These are phyloP conservation scores for Omphaloscelis lunosa DNA, from an alignment of 2,888 invertebrate genomes.

Conservation along the genomic window DNA sequence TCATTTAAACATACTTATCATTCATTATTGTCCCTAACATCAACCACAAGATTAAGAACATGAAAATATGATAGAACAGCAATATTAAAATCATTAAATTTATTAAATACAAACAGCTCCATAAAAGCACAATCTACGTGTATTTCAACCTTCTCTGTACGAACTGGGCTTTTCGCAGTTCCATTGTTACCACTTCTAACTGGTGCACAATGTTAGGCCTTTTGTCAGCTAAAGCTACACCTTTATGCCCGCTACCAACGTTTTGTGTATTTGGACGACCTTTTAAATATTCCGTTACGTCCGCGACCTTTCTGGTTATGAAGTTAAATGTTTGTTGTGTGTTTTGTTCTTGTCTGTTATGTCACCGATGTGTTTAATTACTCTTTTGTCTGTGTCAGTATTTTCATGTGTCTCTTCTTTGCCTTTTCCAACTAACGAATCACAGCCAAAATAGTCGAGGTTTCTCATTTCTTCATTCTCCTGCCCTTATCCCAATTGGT, in stretches of 20 bases:
- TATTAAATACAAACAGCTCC: background rate
- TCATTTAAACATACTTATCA: background rate
- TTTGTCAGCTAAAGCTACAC: conserved; percentile 36
- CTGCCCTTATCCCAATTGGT: no score
- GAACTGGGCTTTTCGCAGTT: conserved; percentile 14
- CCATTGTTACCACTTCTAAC: conserved; percentile 36
- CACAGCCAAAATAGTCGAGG: background rate
- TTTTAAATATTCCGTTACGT: conserved; percentile 29
- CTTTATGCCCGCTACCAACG: conserved; percentile 33
- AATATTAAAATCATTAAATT: background rate
- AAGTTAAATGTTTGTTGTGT: background rate
- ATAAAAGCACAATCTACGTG: conserved; percentile 8
- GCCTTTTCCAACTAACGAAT: background rate
- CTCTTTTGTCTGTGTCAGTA: background rate
- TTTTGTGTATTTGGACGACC: conserved; percentile 23
- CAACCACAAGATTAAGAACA: background rate
- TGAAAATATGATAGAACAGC: background rate
- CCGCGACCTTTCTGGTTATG: background rate
- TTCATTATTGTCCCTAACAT: background rate
- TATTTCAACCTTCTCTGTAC: conserved; percentile 7
- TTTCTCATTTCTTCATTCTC: no score
- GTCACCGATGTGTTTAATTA: background rate
- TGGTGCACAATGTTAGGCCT: conserved; percentile 11
- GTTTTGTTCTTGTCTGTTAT: background rate
- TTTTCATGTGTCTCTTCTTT: background rate